Evolutionary conservation across 2,113 vertebrate genomes (phyloP).

Genomic region (Podiceps cristatus): DNA sequence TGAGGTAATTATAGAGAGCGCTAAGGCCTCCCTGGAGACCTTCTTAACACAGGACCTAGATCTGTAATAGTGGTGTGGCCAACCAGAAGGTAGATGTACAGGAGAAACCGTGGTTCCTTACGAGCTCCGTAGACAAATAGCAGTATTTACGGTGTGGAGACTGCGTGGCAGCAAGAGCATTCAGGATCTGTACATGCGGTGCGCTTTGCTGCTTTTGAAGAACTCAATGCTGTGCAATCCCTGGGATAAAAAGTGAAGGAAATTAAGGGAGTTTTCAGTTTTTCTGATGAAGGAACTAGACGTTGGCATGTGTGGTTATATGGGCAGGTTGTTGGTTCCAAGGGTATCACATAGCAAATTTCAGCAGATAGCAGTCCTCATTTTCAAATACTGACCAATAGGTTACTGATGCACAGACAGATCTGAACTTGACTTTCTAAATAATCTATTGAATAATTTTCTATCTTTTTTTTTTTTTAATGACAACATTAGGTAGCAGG

Average conservation of each 20-base stretch:
- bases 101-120: rapidly evolving
- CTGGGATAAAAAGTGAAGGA: neutral
- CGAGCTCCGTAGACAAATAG: neutral
- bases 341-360: neutral
- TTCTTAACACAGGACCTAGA: neutral
- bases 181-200: neutral
- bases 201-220: neutral
- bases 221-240: neutral
- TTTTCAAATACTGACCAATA: neutral
- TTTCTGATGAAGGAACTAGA: neutral
- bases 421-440: neutral
- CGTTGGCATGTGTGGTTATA: neutral
- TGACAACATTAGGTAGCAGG: neutral
- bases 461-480: neutral
- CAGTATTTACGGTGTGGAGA: neutral
- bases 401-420: neutral
- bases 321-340: neutral
- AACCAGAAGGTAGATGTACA: neutral
- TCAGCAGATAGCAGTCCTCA: neutral
- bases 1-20: no score
- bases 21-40: no score
- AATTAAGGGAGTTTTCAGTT: rapidly evolving
- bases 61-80: neutral
- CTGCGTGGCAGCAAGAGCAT: neutral
- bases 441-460: neutral